Conservation (phyloP, 1,140 invertebrate species). For the Ladona fulva region DNA sequence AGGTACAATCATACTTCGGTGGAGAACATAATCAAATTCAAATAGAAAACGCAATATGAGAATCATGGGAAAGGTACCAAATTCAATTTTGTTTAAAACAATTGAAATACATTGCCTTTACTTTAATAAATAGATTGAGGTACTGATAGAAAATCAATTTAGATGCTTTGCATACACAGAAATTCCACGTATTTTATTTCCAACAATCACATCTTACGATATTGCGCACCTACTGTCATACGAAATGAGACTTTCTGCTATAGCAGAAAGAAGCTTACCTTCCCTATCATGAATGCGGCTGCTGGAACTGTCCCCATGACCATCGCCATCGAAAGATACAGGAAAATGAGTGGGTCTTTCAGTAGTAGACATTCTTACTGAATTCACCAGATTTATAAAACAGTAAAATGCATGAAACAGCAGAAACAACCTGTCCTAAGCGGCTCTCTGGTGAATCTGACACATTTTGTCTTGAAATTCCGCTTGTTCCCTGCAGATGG, state of each 20-base stretch:
- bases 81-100: no score
- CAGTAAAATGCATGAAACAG: neutral
- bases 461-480: neutral
- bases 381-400: neutral
- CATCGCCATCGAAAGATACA: neutral
- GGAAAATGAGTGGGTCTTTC: neutral
- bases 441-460: neutral
- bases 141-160: no score
- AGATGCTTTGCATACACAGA: no score
- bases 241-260: neutral
- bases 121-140: no score
- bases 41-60: no score
- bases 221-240: neutral
- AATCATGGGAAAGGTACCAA: no score
- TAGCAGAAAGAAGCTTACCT: neutral
- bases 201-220: no score
- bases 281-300: neutral
- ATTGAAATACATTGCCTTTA: no score
- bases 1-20: no score
- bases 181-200: no score
- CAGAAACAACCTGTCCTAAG: neutral
- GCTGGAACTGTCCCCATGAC: neutral
- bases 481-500: neutral
- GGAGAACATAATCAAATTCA: no score
- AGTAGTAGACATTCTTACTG: neutral